Conservation (phyloP, 2,888 invertebrate genomes). For the Nomada lathburiana region DNA sequence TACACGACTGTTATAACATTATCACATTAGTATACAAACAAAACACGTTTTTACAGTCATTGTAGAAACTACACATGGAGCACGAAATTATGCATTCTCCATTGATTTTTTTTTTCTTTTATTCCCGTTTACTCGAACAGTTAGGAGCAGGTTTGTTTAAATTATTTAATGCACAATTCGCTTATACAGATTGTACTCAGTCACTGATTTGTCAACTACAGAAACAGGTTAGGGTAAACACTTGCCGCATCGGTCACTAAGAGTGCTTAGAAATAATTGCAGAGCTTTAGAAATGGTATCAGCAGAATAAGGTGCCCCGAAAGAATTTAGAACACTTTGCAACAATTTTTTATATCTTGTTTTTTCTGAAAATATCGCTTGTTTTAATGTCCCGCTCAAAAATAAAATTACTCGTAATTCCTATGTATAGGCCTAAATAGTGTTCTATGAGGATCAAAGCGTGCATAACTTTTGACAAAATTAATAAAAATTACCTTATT, state of each 20-base stretch:
- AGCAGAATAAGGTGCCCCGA: not conserved
- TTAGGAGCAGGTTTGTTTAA: not conserved
- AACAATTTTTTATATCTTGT: conserved; percentile 15
- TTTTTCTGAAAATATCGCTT: conserved; percentile 34
- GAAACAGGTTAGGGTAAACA: conserved; percentile 58
- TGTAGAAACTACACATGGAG: conserved; percentile 14
- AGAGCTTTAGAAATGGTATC: not conserved
- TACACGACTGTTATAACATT: conserved; percentile 9
- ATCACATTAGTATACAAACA: conserved; percentile 20
- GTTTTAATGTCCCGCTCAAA: conserved; percentile 42
- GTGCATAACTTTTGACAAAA: not conserved
- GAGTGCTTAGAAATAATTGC: conserved; percentile 3
- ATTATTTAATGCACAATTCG: not conserved
- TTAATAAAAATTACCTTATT: conserved; percentile 42
- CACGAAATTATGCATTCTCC: not conserved
- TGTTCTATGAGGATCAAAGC: not conserved
- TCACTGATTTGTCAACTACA: conserved; percentile 45
- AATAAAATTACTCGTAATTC: conserved; percentile 17
- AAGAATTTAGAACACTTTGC: conserved; percentile 8
- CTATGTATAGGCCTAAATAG: not conserved
- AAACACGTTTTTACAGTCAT: not conserved
- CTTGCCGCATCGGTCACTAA: conserved; percentile 34
- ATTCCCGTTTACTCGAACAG: not conserved
- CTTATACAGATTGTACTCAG: not conserved
- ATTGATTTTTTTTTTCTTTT: conserved; percentile 2